A percentile compares a stretch with the other conserved stretches of the same genome.
These are phyloP conservation scores for Jaculus jaculus DNA, from an alignment of 2,113 vertebrate species.

Conservation along the genomic window DNA sequence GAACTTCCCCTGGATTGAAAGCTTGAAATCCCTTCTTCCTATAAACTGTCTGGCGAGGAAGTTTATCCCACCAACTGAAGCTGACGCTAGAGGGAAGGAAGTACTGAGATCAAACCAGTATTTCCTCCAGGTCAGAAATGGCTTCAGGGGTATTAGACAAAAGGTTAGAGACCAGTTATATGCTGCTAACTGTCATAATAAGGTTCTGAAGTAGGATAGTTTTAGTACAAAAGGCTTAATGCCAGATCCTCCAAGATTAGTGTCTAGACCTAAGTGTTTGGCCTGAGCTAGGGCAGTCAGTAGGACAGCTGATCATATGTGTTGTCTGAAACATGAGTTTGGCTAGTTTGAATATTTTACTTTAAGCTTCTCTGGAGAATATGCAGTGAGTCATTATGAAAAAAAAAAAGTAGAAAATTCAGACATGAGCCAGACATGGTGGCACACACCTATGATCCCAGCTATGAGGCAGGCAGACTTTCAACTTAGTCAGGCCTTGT, in stretches of 20 bases:
- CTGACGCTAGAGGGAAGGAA: no score
- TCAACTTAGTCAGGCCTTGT: no score
- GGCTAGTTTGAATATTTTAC: neutral
- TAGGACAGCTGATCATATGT: neutral
- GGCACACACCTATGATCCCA: no score
- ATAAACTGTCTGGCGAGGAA: no score
- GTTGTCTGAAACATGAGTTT: neutral
- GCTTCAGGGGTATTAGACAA: neutral
- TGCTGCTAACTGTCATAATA: slow-evolving; percentile 27
- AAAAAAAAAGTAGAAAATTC: slow-evolving; percentile 12
- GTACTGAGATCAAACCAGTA: neutral
- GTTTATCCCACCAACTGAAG: no score
- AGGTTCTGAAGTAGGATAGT: slow-evolving; percentile 15
- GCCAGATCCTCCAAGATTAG: neutral
- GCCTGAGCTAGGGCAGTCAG: neutral
- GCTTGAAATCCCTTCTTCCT: no score
- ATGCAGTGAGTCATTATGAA: slow-evolving; percentile 9
- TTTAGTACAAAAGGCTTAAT: neutral
- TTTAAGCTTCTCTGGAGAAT: slow-evolving; percentile 4
- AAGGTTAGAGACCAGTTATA: slow-evolving; percentile 13
- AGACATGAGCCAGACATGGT: neutral
- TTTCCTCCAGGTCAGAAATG: neutral
- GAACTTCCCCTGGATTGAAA: no score
- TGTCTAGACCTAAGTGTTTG: slow-evolving; percentile 1
- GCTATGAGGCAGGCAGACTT: no score